Evolutionary conservation across 1,140 invertebrate genomes (phyloP), one percentile per base, ranked within the genome.

Genomic region (Drosophila obscura): DNA sequence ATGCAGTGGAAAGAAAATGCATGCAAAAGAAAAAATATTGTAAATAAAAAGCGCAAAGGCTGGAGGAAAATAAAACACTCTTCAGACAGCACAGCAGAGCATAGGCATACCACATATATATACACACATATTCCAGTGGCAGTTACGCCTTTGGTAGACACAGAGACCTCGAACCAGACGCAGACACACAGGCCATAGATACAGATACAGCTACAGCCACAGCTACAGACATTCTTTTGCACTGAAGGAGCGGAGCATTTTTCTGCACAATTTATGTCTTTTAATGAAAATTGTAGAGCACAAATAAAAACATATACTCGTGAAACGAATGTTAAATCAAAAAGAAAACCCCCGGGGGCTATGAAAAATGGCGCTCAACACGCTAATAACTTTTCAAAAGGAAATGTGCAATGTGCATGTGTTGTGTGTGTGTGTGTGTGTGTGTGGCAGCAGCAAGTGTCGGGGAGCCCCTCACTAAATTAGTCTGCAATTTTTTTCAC

Each of bases 261-360:
- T 88, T 82, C 83, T 87, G 83, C 83, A 88, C 83, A 87, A 87
- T 87, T 87, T 87, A 87, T 87, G 83, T 82, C 83, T 87, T 82
- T 87, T 87, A 87, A 87, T 87, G 83, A 88, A 88, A 87, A 88
- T 79, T 56, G 50, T 55, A 75, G 69, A 60, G 64, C 52, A 24
- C 44, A 46, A 52, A 39, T 43, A 39, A 50, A 64, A 74, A 51
- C 50, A 39, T 39, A 43, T 50, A 35, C 22, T 39, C 28, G 55
- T 39, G 60, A 71, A 72, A 63, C 57, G 68, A 60, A 52, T 51
- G 64, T 55, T 56, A 64, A 73, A 79, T 53, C 69, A 65, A 52
- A 78, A 56, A 62, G 57, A 80, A 84, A 71, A 66, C 45, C 44
- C 35, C 35, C 31, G 2, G 31, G 35, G 4, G 35, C 1, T 5